phyloP scores from a whole-genome alignment of 2,113 vertebrate genomes.

The Tringa solitaria region DNA sequence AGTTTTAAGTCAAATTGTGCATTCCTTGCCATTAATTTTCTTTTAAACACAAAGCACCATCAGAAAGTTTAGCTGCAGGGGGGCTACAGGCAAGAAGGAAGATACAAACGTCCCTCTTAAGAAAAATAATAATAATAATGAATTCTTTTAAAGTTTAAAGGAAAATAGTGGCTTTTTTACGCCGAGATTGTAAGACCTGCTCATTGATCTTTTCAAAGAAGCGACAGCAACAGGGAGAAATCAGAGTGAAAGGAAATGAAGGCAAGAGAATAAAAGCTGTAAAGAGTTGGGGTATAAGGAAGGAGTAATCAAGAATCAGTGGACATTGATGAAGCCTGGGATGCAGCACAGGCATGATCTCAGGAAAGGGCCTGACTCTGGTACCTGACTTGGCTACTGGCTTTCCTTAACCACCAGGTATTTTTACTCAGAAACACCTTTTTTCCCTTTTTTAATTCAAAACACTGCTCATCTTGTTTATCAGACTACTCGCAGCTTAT shows the following conservation, averaged over 20 bases:
- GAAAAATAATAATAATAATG: slow-evolving; percentile 56
- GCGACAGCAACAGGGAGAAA: slow-evolving; percentile 38
- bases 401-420: neutral
- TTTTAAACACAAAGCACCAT: slow-evolving; percentile 64
- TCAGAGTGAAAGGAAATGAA: slow-evolving; percentile 57
- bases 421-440: neutral
- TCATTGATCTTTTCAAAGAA: slow-evolving; percentile 72
- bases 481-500: neutral
- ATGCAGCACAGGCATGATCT: accelerated
- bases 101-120: slow-evolving; percentile 46
- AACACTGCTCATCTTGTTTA: neutral
- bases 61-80: slow-evolving; percentile 64
- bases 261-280: slow-evolving; percentile 53
- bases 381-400: neutral
- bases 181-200: slow-evolving; percentile 29
- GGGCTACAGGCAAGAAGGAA: slow-evolving; percentile 47
- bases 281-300: neutral
- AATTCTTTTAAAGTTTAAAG: slow-evolving; percentile 65
- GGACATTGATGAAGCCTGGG: neutral
- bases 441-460: neutral
- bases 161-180: slow-evolving; percentile 64
- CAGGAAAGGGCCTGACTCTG: neutral
- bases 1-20: slow-evolving; percentile 69
- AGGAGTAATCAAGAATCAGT: neutral
- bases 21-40: slow-evolving; percentile 66